phyloP scores from a whole-genome alignment of 2,113 vertebrate genomes.

The Lucifuga dentata region DNA sequence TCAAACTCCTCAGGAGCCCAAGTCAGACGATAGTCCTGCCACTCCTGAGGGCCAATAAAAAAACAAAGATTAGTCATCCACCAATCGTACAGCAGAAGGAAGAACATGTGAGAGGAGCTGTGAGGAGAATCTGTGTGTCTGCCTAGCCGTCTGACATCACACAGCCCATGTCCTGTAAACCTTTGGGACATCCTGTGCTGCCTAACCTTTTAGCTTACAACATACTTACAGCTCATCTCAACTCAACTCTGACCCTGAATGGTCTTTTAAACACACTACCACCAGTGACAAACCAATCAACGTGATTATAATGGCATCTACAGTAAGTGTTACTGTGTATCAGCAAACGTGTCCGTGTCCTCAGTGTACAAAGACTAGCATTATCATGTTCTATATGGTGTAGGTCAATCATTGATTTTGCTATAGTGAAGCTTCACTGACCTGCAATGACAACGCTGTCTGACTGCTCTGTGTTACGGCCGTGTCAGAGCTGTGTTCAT shows the following conservation, averaged over 20 bases:
- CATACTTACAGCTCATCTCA: conserved; percentile 11
- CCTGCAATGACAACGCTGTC: conserved; percentile 10
- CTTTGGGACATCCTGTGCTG: conserved; percentile 28
- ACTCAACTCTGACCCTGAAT: conserved; percentile 34
- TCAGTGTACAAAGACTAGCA: conserved; percentile 17
- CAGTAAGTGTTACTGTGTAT: not conserved
- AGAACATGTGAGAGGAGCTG: not conserved
- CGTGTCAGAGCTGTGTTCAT: conserved; percentile 20
- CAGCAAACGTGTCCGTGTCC: conserved; percentile 12
- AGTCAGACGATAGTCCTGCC: conserved; percentile 96
- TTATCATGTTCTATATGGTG: conserved; percentile 38
- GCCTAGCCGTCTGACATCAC: conserved; percentile 5
- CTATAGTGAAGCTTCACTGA: conserved; percentile 4
- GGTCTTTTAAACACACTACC: conserved; percentile 30
- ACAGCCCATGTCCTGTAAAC: conserved; percentile 5
- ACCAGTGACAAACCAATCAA: conserved; percentile 40
- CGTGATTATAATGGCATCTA: conserved; percentile 41
- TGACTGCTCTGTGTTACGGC: not conserved
- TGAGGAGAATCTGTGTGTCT: conserved; percentile 22
- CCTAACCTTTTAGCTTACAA: conserved; percentile 22
- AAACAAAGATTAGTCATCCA: conserved; percentile 20
- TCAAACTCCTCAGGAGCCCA: conserved; percentile 97
- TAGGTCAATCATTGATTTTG: conserved; percentile 24
- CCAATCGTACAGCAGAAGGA: conserved; percentile 21
- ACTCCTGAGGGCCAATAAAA: conserved; percentile 85